Evolutionary conservation across 2,888 invertebrate genomes (phyloP).

Genomic region (Sicus ferrugineus): DNA sequence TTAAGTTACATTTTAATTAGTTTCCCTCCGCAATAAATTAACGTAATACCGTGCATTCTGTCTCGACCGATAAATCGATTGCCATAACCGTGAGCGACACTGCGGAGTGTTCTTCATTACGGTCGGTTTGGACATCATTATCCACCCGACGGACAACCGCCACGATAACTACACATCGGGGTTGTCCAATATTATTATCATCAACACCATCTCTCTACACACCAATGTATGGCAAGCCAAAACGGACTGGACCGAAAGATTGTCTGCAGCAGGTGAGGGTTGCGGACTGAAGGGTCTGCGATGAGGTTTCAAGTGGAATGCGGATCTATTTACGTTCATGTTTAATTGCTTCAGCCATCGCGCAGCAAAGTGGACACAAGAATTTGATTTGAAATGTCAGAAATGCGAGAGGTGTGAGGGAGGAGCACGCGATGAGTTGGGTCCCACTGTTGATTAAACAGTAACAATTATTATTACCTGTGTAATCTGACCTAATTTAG

Average conservation of each 20-base stretch:
- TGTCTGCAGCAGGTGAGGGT: too few relatives aligned
- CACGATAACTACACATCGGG: conserved; percentile 21
- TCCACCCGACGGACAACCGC: conserved; percentile 16
- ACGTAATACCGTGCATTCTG: not conserved
- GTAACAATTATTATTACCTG: conserved; percentile 1
- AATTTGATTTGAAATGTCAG: conserved; percentile 23
- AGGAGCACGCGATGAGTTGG: not conserved
- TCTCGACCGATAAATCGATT: not conserved
- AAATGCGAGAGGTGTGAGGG: not conserved
- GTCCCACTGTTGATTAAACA: not conserved
- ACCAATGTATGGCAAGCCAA: not conserved
- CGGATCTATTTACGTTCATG: conserved; percentile 2
- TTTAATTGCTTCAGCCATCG: conserved; percentile 18
- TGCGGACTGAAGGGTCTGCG: not conserved
- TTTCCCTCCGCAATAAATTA: not conserved
- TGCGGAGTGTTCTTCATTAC: conserved; percentile 3
- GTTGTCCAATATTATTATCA: conserved; percentile 29
- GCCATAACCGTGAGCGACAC: conserved; percentile 11
- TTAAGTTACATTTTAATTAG: conserved; percentile 21
- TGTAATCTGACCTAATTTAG: not conserved
- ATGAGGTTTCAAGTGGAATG: conserved; percentile 2
- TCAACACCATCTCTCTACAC: conserved; percentile 32
- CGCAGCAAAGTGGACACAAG: not conserved
- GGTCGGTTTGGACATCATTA: conserved; percentile 2
- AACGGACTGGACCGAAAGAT: not conserved